Base-by-base conservation (phyloP, 2,113 vertebrate genomes). In the Taurulus bubalis region DNA sequence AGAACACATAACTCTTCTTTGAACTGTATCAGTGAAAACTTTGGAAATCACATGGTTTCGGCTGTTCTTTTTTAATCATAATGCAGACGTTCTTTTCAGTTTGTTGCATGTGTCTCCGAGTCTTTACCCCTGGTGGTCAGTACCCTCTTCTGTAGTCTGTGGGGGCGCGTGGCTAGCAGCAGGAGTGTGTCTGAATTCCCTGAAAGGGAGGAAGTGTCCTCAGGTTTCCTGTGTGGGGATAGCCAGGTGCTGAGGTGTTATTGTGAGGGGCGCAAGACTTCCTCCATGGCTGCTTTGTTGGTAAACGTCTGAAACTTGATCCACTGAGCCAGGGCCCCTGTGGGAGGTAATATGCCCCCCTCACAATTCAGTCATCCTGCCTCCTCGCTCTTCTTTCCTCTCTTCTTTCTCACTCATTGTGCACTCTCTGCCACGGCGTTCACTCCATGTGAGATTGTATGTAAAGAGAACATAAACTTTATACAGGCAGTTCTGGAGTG, bases 241-340 rank as follows among this genome's bases (percentile, higher is more conserved):
- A 55, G 79, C 94, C 94, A 95, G 93, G 93, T 94, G 93, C 89
- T 82, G 87, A 53, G 81, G 76, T 90, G 83, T 87, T 89, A 87
- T 89, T 93, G 85, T 90, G 89, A 88, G 90, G 84, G 89, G 83
- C 73, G 34, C 90, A 75, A 68, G 89, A 90, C 92, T 95, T 95
- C 93, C 94, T 94, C 89, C 90, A 71, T 84, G 78, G 82, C 89
- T 32, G 84, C 87, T 90, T 87, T 90, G 91, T 93, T 93, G 91
- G 92, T 93, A 93, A 93, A 92, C 67, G 91, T 90, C 86, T 93
- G 94, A 91, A 94, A 94, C 78, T 28, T 59, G 92, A 95, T 93
- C 92, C 82, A 75, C 24, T 66, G 62, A 82, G 85, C 60, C 69
- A 65, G 87, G 84, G 77, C 80, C 91, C 91, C 90, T 60, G 79